Evolutionary conservation across 53 echinoderm and acorn worm species (phyloP).

Genomic region (Echinarachnius parma): DNA sequence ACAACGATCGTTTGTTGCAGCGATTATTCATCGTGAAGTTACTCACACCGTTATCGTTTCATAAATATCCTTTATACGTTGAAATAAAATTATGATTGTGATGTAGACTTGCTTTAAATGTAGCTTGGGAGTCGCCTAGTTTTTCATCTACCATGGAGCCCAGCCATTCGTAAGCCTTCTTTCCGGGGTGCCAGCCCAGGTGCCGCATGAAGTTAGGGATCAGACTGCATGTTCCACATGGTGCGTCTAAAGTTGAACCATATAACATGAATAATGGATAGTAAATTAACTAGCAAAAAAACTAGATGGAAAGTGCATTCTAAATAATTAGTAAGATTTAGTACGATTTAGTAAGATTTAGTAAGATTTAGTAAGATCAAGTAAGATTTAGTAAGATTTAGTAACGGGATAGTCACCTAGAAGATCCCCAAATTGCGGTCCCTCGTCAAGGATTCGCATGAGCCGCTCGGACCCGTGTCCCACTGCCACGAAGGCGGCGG

Average conservation of each 20-base stretch:
- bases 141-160: slow-evolving; percentile 58
- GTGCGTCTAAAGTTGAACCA: slow-evolving; percentile 48
- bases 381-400: neutral
- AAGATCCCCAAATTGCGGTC: neutral
- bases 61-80: no score
- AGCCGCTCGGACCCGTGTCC: slow-evolving; percentile 63
- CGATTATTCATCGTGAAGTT: no score
- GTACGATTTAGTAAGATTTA: neutral
- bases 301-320: neutral
- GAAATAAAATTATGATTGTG: no score
- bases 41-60: no score
- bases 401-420: neutral
- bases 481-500: slow-evolving; percentile 59
- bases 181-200: slow-evolving; percentile 89
- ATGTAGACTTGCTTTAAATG: slow-evolving; percentile 23
- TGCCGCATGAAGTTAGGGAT: slow-evolving; percentile 66
- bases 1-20: no score
- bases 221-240: slow-evolving; percentile 66
- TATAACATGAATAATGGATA: neutral
- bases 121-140: slow-evolving; percentile 59
- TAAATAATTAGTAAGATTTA: neutral
- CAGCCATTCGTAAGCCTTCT: slow-evolving; percentile 56
- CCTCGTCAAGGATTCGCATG: neutral
- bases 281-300: neutral
- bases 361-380: neutral